phyloP scores from a whole-genome alignment of 2,113 vertebrate species.

The Amazona guildingii region DNA sequence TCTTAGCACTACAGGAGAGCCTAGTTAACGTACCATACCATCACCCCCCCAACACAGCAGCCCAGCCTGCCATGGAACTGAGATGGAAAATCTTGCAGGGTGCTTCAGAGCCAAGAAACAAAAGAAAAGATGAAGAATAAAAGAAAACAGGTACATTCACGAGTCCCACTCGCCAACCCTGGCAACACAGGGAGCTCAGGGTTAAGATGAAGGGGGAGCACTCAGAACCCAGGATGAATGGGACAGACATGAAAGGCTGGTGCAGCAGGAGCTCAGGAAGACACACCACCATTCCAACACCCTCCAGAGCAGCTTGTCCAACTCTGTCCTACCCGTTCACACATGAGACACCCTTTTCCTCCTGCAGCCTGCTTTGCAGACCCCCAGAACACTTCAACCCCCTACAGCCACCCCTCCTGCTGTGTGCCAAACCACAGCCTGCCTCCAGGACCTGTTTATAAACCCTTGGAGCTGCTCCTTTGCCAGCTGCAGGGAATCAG shows the following conservation, averaged over 20 bases:
- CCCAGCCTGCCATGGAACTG: rapidly evolving
- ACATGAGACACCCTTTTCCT: neutral
- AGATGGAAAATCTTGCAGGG: rapidly evolving
- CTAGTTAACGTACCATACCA: rapidly evolving
- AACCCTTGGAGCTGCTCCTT: rapidly evolving
- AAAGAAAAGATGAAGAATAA: neutral
- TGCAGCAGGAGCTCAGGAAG: neutral
- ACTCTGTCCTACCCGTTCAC: too few relatives aligned
- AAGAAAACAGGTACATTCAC: rapidly evolving
- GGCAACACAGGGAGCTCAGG: neutral
- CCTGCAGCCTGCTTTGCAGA: neutral
- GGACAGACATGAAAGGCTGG: too few relatives aligned
- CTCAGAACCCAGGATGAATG: rapidly evolving
- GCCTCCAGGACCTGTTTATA: neutral
- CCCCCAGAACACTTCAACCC: neutral
- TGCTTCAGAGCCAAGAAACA: neutral
- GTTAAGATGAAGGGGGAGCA: neutral
- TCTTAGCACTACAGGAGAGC: neutral
- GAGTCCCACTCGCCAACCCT: neutral
- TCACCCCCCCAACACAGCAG: rapidly evolving
- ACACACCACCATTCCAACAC: rapidly evolving
- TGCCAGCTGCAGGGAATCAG: neutral
- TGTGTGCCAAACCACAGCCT: neutral
- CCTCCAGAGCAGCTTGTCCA: neutral
- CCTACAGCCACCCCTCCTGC: neutral